phyloP scores from a whole-genome alignment of 2,113 vertebrate genomes.

The Dipodomys merriami region DNA sequence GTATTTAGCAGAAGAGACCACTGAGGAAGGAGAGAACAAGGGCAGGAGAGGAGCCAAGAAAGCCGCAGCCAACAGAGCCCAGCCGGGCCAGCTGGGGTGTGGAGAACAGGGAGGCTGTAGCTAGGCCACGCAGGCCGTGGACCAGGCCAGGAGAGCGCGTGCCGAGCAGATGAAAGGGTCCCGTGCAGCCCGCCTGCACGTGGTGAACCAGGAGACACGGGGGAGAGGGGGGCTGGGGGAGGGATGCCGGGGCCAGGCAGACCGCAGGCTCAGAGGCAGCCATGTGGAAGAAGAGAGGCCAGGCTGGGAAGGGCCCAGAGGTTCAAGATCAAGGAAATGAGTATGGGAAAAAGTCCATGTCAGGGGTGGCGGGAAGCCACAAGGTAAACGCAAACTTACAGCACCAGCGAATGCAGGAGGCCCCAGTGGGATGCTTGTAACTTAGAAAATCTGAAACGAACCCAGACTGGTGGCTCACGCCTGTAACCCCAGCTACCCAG shows the following conservation, averaged over 20 bases:
- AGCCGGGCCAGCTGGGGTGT: no score
- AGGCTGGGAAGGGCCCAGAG: neutral
- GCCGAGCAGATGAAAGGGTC: no score
- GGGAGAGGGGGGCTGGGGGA: no score
- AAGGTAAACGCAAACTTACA: neutral
- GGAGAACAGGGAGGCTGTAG: no score
- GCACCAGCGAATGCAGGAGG: rapidly evolving
- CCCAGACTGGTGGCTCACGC: no score
- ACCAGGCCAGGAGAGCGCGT: no score
- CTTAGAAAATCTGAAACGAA: neutral
- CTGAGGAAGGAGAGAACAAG: neutral
- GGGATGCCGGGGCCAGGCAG: neutral
- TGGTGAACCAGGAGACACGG: no score
- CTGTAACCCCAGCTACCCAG: no score
- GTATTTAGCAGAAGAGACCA: neutral
- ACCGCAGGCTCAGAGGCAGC: neutral
- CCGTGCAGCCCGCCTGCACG: no score
- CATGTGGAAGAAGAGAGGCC: neutral
- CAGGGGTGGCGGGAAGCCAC: rapidly evolving
- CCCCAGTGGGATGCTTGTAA: rapidly evolving
- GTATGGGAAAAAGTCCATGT: neutral
- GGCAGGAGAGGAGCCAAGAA: neutral
- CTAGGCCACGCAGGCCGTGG: no score
- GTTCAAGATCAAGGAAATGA: neutral
- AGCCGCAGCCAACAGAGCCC: rapidly evolving